Percentiles rank a stretch among this genome's conserved stretches.
These are phyloP conservation scores for Prunella himalayana DNA, from an alignment of 2,113 vertebrate genomes.

Conservation along the genomic window DNA sequence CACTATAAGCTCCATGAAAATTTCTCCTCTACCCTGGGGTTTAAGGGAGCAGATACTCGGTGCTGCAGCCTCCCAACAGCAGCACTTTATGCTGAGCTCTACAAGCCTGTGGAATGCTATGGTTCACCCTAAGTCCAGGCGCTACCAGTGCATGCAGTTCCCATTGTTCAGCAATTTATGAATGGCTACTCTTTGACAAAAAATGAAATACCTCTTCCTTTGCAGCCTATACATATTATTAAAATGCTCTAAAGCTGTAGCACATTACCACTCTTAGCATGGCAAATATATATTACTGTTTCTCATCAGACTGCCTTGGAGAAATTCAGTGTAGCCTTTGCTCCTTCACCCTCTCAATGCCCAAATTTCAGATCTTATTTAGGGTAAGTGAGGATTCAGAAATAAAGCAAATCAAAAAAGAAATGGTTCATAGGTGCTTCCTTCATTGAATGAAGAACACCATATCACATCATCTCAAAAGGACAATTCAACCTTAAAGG, in stretches of 20 bases:
- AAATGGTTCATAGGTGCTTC: background rate
- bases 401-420: background rate
- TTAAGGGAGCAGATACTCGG: conserved; percentile 56
- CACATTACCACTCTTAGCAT: background rate
- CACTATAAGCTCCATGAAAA: conserved; percentile 78
- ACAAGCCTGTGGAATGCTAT: conserved; percentile 17
- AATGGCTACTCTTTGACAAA: conserved; percentile 5
- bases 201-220: background rate
- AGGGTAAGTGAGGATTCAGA: background rate
- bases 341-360: background rate
- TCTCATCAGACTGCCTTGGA: background rate
- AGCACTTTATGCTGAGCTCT: conserved; percentile 24
- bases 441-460: background rate
- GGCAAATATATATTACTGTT: background rate
- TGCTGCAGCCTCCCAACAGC: conserved; percentile 9
- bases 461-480: background rate
- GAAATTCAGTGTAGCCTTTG: background rate
- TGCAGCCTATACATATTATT: background rate
- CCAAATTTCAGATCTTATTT: background rate
- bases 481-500: background rate
- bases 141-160: background rate
- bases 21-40: conserved; percentile 67
- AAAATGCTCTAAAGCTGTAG: background rate
- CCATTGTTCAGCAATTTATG: conserved; percentile 53
- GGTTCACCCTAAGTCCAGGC: conserved; percentile 8